Evolutionary conservation across 2,888 invertebrate genomes (phyloP), one percentile per base, ranked within the genome.

Genomic region (Linyphia triangularis): DNA sequence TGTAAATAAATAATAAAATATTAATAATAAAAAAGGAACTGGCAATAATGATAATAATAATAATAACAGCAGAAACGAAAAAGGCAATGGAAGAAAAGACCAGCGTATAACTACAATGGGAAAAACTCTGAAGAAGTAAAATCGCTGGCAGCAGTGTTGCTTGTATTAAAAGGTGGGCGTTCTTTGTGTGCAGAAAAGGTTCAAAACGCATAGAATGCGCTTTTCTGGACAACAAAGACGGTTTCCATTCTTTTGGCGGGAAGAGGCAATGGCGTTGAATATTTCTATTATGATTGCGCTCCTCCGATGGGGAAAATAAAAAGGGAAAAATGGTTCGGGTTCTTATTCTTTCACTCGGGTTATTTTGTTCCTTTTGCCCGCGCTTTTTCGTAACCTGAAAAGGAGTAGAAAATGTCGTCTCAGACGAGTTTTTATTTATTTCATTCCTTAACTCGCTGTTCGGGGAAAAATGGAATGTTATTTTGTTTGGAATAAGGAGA

Each of bases 281-380:
- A 86, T 86, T 86, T 86, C 86, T 81, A 86, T 86, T 86, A 86
- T 86, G 86, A 86, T 75, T 81, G 86, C 61, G 81, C 30, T 67
- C 43, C 59, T 13, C 22, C 75, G 40, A 67, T n/a, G 57, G 16
- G 30, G 43, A 28, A 43, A 61, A 40, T 63, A 77, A 77, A 61
- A 61, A 61, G 63, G 26, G 13, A 33, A 30, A 65, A 81, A 79
- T 57, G n/a, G 79, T 51, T 51, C 51, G n/a, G 51, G 13, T 51
- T 16, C n/a, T 51, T 51, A 1, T 13, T 51, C 51, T 51, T n/a
- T 13, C 51, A 13, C 5, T 51, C n/a, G 16, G n/a, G 51, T 51
- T 7, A n/a, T 13, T 51, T 51, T 16, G 51, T n/a, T 2, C n/a
- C 51, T 16, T 51, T 51, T 51, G 16, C 33, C 33, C 33, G 33